These are phyloP conservation scores for Formica exsecta DNA, from an alignment of 1,140 invertebrate species.

Conservation along the genomic window DNA sequence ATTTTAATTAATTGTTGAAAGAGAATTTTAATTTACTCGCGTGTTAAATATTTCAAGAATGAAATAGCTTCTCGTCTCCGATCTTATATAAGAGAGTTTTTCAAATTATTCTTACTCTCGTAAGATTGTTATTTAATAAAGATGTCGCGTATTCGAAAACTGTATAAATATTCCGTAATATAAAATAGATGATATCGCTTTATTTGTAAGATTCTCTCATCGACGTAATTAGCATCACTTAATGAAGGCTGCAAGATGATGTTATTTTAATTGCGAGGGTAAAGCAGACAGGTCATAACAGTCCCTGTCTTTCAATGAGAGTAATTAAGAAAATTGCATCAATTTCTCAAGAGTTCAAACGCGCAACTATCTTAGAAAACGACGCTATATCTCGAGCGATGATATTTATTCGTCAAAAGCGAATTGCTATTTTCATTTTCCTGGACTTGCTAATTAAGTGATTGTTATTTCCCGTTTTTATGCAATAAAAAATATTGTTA, in stretches of 20 bases:
- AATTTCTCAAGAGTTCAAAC: conserved; percentile 57
- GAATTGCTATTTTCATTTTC: conserved; percentile 52
- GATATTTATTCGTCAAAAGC: conserved; percentile 59
- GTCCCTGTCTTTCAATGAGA: conserved; percentile 48
- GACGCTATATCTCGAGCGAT: conserved; percentile 19
- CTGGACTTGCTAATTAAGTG: conserved; percentile 49
- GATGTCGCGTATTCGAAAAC: conserved; percentile 37
- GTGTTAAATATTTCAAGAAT: conserved; percentile 62
- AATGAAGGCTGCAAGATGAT: conserved; percentile 56
- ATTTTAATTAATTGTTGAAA: conserved; percentile 62
- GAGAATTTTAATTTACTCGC: conserved; percentile 58
- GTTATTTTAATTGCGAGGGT: conserved; percentile 59
- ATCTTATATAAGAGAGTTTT: conserved; percentile 52
- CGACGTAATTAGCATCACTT: conserved; percentile 55
- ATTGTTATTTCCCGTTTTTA: conserved; percentile 50
- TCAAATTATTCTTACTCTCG: conserved; percentile 48
- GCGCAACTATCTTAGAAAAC: conserved; percentile 44
- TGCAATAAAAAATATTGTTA: conserved; percentile 40
- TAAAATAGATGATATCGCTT: conserved; percentile 27
- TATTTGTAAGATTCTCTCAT: conserved; percentile 41
- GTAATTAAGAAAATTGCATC: conserved; percentile 63
- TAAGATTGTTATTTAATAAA: conserved; percentile 59
- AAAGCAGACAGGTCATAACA: conserved; percentile 43
- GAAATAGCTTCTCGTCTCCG: conserved; percentile 42
- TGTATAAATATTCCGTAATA: conserved; percentile 42